Evolutionary conservation across 2,888 invertebrate genomes (phyloP), one percentile per base, ranked within the genome.

Genomic region (Cheilosia urbana): DNA sequence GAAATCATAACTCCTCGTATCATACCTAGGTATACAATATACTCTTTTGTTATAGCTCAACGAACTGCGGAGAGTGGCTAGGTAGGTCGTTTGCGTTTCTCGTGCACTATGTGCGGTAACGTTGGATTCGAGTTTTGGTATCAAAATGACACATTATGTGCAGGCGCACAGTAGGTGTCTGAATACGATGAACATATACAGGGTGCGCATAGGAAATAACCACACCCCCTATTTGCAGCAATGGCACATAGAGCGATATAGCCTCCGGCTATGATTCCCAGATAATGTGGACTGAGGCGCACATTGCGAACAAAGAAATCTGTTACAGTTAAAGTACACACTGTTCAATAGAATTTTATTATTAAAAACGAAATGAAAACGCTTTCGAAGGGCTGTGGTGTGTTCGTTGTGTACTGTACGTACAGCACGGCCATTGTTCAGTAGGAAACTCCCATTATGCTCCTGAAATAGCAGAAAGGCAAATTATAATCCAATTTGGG

Each of bases 61-160:
- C 80, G 65, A 71, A 71, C 73, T 58, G 65, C 51, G 57, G 73
- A 57, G 73, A 84, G 73, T 84, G 71, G 80, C 81, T 77, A 34
- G 66, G 81, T 71, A 69, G 72, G 85, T 72, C 60, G 72, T 71
- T 27, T 27, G 27, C 27, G 27, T 27, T 27, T 27, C 27, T 27
- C 27, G 27, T 27, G 72, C 63, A 60, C 45, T 62, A 77, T 11
- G 34, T 34, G 11, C 9, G 11, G 37, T 13, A 13, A 4, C 13
- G 13, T 37, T 37, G 37, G 37, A 37, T 37, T 37, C 37, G 66
- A 45, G 55, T 88, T 89, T 89, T 89, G 89, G 89, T 90, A 90
- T 90, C 69, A 90, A 90, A 91, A 90, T 90, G 90, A 90, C 90
- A 92, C 90, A 90, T 91, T 91, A 92, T 91, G 90, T 91, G 89